These are phyloP conservation scores for Casuarius casuarius DNA, from an alignment of 2,113 vertebrate genomes.

Conservation along the genomic window DNA sequence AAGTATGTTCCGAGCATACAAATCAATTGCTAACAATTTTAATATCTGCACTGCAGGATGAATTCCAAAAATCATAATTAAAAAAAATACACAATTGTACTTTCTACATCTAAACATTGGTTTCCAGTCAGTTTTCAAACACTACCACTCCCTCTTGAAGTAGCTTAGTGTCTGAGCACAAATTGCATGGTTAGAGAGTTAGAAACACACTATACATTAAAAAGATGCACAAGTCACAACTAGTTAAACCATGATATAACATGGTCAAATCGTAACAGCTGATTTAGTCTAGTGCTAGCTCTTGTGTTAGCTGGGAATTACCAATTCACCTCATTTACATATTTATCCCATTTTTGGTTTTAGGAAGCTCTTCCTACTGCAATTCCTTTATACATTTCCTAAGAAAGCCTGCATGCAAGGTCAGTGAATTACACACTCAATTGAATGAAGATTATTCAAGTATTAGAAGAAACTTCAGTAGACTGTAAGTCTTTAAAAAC, in stretches of 20 bases:
- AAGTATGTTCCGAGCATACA: background rate
- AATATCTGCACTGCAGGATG: rapidly evolving
- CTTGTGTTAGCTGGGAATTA: background rate
- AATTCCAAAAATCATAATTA: background rate
- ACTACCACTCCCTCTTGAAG: background rate
- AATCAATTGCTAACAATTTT: background rate
- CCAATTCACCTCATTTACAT: rapidly evolving
- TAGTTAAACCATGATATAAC: background rate
- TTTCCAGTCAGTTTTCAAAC: background rate
- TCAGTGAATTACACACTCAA: rapidly evolving
- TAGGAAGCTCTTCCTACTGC: background rate
- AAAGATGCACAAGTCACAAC: rapidly evolving
- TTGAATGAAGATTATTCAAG: rapidly evolving
- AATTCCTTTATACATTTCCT: background rate
- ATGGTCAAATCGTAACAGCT: rapidly evolving
- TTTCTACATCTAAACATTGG: rapidly evolving
- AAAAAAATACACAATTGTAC: rapidly evolving
- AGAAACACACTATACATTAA: rapidly evolving
- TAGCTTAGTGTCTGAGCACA: background rate
- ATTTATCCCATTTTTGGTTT: background rate
- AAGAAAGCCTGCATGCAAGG: background rate
- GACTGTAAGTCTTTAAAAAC: background rate
- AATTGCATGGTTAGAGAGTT: rapidly evolving
- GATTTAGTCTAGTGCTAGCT: background rate
- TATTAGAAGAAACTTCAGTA: background rate